Base-by-base conservation (phyloP, 35 echinoderm and acorn worm species). In the Lytechinus pictus region DNA sequence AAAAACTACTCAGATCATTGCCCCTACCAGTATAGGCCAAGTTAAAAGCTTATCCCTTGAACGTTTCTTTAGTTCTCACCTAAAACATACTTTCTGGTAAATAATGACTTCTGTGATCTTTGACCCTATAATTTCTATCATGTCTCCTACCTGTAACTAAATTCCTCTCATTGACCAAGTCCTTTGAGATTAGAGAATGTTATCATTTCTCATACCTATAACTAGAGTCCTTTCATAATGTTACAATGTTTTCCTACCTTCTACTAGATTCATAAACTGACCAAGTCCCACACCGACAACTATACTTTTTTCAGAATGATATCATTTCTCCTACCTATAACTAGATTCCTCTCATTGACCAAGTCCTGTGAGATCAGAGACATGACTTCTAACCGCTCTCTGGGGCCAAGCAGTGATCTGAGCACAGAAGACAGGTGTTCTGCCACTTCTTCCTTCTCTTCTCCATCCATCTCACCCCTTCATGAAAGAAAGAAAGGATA, bases 391-490 rank as follows among this genome's bases (percentile, higher is more conserved):
- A 93, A 53, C 92, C 92, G 14, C 28, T 93, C 92, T 11, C 92
- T 10, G 13, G 92, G 92, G 28, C 92, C 27, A 12, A 93, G 92
- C 53, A 93, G 54, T 4, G 92, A 93, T 54, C 10, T 12, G 10
- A 93, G 92, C 10, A 93, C 92, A 10, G 92, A 54, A 93, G 92
- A 93, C 92, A 93, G 92, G 92, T 93, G 92, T n/a, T 93, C 92
- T 5, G 92, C 92, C 4, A 93, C 92, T 55, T 93, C 92, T 93
- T 93, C 92, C 92, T 93, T 33, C 27, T 93, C 92, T 0, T 55
- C 53, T 57, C n/a, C 52, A 93, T 54, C 53, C 92, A 93, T 93
- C 92, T 93, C 92, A 57, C 55, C 57, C 92, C 92, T 93, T 53
- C 3, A 57, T 93, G 3, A 53, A 5, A n/a, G 55, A 16, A 57